Base-by-base conservation (phyloP, 2,888 invertebrate species). In the Prosapia bicincta region DNA sequence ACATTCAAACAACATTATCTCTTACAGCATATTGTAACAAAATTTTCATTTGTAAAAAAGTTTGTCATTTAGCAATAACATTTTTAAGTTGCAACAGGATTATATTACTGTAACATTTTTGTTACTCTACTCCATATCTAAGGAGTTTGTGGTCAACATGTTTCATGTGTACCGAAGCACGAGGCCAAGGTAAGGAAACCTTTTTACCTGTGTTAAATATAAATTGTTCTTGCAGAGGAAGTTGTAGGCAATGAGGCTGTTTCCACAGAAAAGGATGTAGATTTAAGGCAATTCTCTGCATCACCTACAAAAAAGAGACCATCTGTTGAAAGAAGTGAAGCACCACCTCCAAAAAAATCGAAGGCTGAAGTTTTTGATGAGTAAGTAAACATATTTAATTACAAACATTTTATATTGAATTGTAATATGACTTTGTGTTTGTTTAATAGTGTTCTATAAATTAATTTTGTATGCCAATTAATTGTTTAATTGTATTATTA, bases 231-330 rank as follows among this genome's bases (percentile, higher is more conserved):
- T 76, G 66, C 76, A 76, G 76, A 76, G 69, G 72, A 76, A 66
- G 66, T 76, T 72, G 68, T 73, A 69, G 69, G 70, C 26, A 30
- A 73, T 83, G 43, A 82, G 7, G 54, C 54, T 69, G 10, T 26
- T 25, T 26, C 26, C 15, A 66, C 20, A 83, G 84, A 84, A 83
- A 89, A 89, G 82, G 90, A 90, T 82, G 88, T 90, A 82, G 90
- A 90, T 83, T 85, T 90, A 72, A 86, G 90, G 74, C 86, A 89
- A 30, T 84, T 90, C 76, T 87, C 87, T 1, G 83, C 87, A 0
- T 84, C 89, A 38, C 85, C 85, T 9, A 76, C 81, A 26, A 90
- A 89, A 83, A 92, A 92, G 82, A 85, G 92, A 77, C 83, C 88
- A 0, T 90, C 91, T 20, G 86, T 89, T 0, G 92, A 92, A 66